These are phyloP conservation scores for Petrocephalus microphthalmus DNA, from an alignment of 2,113 vertebrate genomes.

Conservation along the genomic window DNA sequence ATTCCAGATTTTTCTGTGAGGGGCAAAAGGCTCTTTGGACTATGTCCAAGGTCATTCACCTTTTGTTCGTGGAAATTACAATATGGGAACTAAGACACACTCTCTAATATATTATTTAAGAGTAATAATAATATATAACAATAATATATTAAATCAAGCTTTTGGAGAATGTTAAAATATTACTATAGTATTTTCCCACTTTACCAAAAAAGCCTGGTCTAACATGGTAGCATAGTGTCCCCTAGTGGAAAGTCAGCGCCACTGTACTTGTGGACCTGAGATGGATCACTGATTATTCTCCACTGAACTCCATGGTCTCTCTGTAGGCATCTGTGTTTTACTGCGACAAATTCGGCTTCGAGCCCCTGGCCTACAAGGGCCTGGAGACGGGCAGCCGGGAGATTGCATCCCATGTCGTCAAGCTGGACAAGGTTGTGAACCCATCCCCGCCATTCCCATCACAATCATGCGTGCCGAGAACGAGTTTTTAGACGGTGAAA, in stretches of 20 bases:
- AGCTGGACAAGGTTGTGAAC: conserved; percentile 63
- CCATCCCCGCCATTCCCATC: neutral
- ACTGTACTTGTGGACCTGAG: neutral
- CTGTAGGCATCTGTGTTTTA: conserved; percentile 64
- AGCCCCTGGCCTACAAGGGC: conserved; percentile 67
- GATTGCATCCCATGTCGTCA: conserved; percentile 63
- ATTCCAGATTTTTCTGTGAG: neutral
- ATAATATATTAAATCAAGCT: neutral
- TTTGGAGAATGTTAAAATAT: neutral
- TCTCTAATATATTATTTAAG: neutral
- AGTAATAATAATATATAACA: neutral
- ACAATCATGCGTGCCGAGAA: neutral
- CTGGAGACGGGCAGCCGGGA: conserved; percentile 67
- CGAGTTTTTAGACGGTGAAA: neutral
- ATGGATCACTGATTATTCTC: neutral
- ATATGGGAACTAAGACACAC: neutral
- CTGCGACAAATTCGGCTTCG: conserved; percentile 72
- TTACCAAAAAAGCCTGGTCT: neutral
- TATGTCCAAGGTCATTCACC: conserved; percentile 10
- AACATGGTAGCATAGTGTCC: neutral
- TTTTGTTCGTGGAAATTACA: conserved; percentile 14
- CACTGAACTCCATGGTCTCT: neutral
- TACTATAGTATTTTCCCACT: neutral
- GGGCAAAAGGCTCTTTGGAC: neutral
- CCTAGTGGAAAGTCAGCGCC: neutral